Conservation (phyloP, 2,888 invertebrate species). For the Aradus depressus region DNA sequence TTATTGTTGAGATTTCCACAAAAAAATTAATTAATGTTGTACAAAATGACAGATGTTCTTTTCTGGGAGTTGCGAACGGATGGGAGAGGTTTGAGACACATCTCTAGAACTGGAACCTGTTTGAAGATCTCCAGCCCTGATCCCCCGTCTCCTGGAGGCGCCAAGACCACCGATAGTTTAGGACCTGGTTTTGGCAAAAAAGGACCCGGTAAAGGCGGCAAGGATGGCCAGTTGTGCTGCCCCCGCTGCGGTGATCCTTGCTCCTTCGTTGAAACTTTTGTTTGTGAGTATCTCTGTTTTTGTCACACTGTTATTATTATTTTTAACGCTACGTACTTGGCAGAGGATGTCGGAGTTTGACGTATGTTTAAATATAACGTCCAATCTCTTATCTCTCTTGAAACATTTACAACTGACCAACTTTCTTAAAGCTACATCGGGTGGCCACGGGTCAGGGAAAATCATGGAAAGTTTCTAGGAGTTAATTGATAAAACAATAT, state of each 20-base stretch:
- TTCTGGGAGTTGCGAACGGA: slow-evolving; percentile 9
- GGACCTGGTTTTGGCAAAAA: slow-evolving; percentile 14
- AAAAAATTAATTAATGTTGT: not conserved
- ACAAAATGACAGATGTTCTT: slow-evolving; percentile 6
- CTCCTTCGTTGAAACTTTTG: slow-evolving; percentile 92
- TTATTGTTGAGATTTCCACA: not conserved
- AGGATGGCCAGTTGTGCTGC: slow-evolving; percentile 73
- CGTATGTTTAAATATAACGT: no score
- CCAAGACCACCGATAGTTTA: slow-evolving; percentile 3
- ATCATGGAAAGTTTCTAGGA: no score
- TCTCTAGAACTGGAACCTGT: slow-evolving; percentile 6
- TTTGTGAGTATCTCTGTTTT: slow-evolving; percentile 48
- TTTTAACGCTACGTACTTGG: no score
- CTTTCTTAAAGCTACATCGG: no score
- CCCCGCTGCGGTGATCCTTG: slow-evolving; percentile 97
- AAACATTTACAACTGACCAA: no score
- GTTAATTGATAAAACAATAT: no score
- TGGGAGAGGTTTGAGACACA: slow-evolving; percentile 3
- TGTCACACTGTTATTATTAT: not conserved
- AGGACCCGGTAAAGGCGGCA: slow-evolving; percentile 40
- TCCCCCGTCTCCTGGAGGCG: slow-evolving; percentile 1
- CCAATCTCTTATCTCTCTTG: no score
- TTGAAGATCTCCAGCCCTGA: not conserved
- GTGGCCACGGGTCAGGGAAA: no score
- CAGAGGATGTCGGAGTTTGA: no score